Conservation (phyloP, 1,140 invertebrate genomes). For the Tetragonula clypearis region DNA sequence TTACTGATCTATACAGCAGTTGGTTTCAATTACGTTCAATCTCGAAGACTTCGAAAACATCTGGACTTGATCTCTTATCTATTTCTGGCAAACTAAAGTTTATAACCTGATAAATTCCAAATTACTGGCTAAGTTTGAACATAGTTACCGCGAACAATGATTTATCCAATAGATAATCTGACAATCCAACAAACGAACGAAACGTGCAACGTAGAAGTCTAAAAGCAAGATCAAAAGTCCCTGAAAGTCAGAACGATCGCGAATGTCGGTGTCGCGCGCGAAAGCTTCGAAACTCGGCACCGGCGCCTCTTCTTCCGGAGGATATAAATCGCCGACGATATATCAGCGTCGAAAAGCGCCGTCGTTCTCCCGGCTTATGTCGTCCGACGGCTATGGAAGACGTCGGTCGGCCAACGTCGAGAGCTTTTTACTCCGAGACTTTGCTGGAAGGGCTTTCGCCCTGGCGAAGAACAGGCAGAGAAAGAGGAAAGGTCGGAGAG, state of each 20-base stretch:
- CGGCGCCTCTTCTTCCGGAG: conserved; percentile 11
- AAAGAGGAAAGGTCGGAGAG: conserved; percentile 14
- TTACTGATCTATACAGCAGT: no score
- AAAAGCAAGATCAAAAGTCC: background rate
- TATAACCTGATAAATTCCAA: no score
- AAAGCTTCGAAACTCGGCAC: background rate
- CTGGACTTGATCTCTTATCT: no score
- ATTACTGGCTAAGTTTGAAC: no score
- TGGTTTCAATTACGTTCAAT: no score
- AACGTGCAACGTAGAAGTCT: background rate
- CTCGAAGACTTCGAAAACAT: no score
- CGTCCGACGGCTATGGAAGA: background rate
- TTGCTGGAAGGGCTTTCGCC: background rate
- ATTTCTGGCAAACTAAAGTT: no score
- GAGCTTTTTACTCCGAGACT: no score
- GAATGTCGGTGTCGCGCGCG: no score
- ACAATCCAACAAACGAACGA: background rate
- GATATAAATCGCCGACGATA: conserved; percentile 64
- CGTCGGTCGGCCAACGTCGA: background rate
- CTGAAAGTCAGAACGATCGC: background rate
- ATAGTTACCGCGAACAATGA: no score
- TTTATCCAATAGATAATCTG: no score
- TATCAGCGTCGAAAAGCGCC: conserved; percentile 63
- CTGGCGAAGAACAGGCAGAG: background rate
- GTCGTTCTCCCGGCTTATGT: conserved; percentile 57